Evolutionary conservation across 2,113 vertebrate species (phyloP).

Genomic region (Antennarius striatus): DNA sequence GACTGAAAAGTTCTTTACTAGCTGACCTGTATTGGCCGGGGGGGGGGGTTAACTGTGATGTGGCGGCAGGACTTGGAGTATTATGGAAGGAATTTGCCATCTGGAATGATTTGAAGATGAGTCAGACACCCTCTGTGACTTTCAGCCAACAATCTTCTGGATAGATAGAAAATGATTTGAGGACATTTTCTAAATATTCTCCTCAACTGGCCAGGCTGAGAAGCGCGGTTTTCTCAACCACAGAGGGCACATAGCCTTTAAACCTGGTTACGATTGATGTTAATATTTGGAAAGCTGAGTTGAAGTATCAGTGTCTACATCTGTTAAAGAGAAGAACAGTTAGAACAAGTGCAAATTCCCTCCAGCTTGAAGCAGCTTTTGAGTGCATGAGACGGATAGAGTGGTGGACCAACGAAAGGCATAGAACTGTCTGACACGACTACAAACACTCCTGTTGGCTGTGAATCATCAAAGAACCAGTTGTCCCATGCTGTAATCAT

Average conservation of each 20-base stretch:
- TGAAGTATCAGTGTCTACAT: too few species aligned
- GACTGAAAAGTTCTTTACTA: conserved; percentile 56
- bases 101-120: conserved; percentile 77
- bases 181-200: conserved; percentile 22
- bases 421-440: too few species aligned
- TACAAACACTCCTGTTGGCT: too few species aligned
- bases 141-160: conserved; percentile 60
- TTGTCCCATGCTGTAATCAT: too few species aligned
- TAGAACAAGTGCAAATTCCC: too few species aligned
- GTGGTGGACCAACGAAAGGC: too few species aligned
- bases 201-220: conserved; percentile 6
- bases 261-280: too few species aligned
- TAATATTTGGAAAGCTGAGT: too few species aligned
- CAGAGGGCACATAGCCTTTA: conserved; percentile 2
- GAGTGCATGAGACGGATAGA: too few species aligned
- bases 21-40: conserved; percentile 70
- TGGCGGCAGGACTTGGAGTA: conserved; percentile 66
- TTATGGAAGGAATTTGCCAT: conserved; percentile 76
- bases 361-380: too few species aligned
- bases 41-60: conserved; percentile 61
- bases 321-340: too few species aligned
- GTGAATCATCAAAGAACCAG: too few species aligned
- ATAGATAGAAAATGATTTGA: conserved; percentile 46
- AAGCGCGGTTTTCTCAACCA: conserved; percentile 26
- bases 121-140: conserved; percentile 72